These are phyloP conservation scores for Bellardia pandia DNA, from an alignment of 2,888 invertebrate genomes.

Conservation along the genomic window DNA sequence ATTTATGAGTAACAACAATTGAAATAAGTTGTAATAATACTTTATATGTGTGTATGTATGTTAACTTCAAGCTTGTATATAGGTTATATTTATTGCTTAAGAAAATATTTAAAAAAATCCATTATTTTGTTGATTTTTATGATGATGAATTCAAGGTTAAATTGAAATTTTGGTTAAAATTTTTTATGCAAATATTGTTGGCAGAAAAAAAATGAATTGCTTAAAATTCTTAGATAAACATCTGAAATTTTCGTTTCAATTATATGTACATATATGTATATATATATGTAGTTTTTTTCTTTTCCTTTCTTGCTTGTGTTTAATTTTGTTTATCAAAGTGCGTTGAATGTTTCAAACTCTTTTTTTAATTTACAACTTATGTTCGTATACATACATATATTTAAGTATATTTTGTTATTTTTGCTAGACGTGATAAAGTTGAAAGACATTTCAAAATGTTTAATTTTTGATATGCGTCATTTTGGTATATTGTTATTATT, in stretches of 20 bases:
- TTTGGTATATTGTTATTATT: slow-evolving; percentile 4
- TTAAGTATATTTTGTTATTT: slow-evolving; percentile 16
- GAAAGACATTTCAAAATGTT: slow-evolving; percentile 14
- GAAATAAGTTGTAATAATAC: slow-evolving; percentile 1
- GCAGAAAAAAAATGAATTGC: not conserved
- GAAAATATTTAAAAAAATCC: slow-evolving; percentile 17
- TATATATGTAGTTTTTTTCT: not conserved
- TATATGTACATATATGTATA: too few species aligned
- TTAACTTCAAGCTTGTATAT: not conserved
- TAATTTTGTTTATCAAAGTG: slow-evolving; percentile 25
- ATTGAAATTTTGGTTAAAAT: slow-evolving; percentile 18
- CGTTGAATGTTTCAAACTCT: not conserved
- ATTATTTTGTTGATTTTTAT: not conserved
- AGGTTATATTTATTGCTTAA: not conserved
- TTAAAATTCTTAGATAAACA: slow-evolving; percentile 44
- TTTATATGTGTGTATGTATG: not conserved
- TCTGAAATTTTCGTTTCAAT: not conserved
- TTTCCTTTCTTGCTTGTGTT: not conserved
- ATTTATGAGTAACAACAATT: not conserved
- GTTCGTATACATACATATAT: not conserved
- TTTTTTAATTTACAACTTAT: slow-evolving; percentile 22
- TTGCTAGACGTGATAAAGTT: slow-evolving; percentile 20
- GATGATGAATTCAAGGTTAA: slow-evolving; percentile 45
- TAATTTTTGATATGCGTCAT: slow-evolving; percentile 37
- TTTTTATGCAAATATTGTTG: slow-evolving; percentile 46